Evolutionary conservation across 2,113 vertebrate species (phyloP), one percentile per base, ranked within the genome.

Genomic region (Tachycineta bicolor): DNA sequence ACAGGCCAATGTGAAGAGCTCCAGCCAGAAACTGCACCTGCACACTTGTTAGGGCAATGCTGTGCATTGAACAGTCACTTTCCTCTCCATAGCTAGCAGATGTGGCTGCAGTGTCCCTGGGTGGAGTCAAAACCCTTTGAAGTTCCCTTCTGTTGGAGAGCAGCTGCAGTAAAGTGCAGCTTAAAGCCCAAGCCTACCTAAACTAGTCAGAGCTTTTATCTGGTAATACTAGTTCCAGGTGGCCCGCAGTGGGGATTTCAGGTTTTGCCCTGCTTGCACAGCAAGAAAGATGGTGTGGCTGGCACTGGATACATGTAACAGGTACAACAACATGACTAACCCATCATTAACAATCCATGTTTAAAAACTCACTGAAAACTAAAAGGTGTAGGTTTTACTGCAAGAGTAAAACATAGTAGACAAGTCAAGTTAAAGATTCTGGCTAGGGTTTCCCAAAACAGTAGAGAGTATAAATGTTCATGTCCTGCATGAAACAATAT

Each of bases 31-130:
- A 74, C 19, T 83, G 67, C 90, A 93, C 67, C 78, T 90, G 84
- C 4, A 10, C 47, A n/a, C 44, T 78, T 52, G 71, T 80, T 88
- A 94, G 71, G 56, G 79, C 82, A 88, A 59, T 63, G 59, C 55
- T 74, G 65, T 93, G 65, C 43, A 5, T 80, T 86, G 88, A 91
- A 74, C 55, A 29, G 52, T 77, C 1, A 0, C 81, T 93, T 95
- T 95, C 60, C 83, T 92, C 90, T 90, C 76, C 63, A 56, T 59
- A 83, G 52, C 55, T n/a, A 83, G 85, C 95, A 96, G 91, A 85
- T 91, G 79, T 74, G 82, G 92, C 92, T 95, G 39, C 67, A 55
- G 22, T 67, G 79, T 70, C 55, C 50, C 59, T 0, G 0, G 29
- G 31, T 46, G 52, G 71, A 96, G 60, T 78, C 43, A 86, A 95